Evolutionary conservation across 2,113 vertebrate species (phyloP).

Genomic region (Rutilus rutilus): DNA sequence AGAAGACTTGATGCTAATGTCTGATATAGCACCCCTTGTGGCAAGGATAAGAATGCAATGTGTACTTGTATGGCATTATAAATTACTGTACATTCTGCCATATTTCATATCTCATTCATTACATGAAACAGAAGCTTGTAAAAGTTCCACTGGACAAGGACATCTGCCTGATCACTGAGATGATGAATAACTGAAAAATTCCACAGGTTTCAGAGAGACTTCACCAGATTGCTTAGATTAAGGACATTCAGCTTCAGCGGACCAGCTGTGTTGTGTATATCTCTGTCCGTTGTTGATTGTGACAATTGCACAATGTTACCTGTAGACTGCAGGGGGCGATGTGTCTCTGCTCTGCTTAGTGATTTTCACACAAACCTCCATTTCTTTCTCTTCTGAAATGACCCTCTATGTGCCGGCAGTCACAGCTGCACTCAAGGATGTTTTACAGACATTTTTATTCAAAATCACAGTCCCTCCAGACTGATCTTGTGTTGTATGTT

Average conservation of each 20-base stretch:
- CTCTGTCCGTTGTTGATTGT: background rate
- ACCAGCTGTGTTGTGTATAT: background rate
- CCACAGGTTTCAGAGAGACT: background rate
- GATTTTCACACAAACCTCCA: background rate
- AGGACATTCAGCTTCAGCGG: too few relatives aligned
- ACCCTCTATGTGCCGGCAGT: conserved; percentile 1
- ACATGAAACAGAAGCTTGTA: background rate
- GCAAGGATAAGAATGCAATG: background rate
- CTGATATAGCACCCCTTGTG: background rate
- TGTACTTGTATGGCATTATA: background rate
- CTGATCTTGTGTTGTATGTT: conserved; percentile 32
- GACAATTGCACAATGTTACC: background rate
- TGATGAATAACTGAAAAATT: background rate
- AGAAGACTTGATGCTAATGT: background rate
- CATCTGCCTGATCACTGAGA: background rate
- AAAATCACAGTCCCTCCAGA: conserved; percentile 25
- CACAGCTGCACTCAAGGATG: conserved; percentile 10
- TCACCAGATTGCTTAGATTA: conserved; percentile 13
- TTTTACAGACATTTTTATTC: background rate
- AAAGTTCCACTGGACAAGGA: conserved; percentile 1
- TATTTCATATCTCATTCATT: background rate
- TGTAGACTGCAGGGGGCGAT: conserved; percentile 30
- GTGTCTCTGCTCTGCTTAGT: conserved; percentile 13
- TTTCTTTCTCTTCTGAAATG: background rate
- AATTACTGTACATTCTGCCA: background rate